Percentiles rank a stretch among this genome's conserved stretches.
These are phyloP conservation scores for Melikaiella ostensackeni DNA, from an alignment of 2,888 invertebrate species.

Conservation along the genomic window DNA sequence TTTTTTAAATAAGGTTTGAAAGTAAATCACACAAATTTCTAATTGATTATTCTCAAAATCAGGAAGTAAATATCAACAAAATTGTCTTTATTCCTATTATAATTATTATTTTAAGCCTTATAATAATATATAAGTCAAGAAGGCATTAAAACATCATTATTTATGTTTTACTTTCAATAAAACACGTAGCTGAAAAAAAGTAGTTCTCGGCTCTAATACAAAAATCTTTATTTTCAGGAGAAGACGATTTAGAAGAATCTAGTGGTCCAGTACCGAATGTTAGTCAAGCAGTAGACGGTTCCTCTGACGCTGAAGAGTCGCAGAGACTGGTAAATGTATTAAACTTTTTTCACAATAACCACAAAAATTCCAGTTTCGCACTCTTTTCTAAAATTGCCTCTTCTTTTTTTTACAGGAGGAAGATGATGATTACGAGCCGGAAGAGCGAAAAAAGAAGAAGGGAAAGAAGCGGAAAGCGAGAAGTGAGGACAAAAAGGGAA, in stretches of 20 bases:
- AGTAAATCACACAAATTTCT: neutral
- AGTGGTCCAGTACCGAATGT: conserved; percentile 73
- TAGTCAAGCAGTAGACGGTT: conserved; percentile 83
- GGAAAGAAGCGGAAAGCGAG: conserved; percentile 95
- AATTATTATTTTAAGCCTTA: neutral
- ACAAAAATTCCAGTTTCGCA: neutral
- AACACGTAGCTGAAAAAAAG: neutral
- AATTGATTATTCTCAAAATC: neutral
- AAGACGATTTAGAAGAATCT: conserved; percentile 83
- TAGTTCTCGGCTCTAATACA: neutral
- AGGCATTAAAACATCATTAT: neutral
- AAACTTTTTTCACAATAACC: conserved; percentile 5
- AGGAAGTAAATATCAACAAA: neutral
- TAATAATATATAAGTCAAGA: neutral
- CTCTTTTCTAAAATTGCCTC: conserved; percentile 38
- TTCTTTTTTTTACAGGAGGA: conserved; percentile 80
- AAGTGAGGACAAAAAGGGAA: conserved; percentile 94
- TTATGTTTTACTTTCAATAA: neutral
- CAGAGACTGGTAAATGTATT: conserved; percentile 69
- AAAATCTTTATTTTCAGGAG: conserved; percentile 48
- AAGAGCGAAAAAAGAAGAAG: conserved; percentile 93
- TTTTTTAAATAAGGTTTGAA: neutral
- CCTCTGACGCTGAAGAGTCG: conserved; percentile 86
- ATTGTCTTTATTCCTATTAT: neutral
- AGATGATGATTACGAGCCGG: conserved; percentile 92